These are phyloP conservation scores for Drosophila lacteicornis DNA, from an alignment of 1,140 invertebrate genomes.

Conservation along the genomic window DNA sequence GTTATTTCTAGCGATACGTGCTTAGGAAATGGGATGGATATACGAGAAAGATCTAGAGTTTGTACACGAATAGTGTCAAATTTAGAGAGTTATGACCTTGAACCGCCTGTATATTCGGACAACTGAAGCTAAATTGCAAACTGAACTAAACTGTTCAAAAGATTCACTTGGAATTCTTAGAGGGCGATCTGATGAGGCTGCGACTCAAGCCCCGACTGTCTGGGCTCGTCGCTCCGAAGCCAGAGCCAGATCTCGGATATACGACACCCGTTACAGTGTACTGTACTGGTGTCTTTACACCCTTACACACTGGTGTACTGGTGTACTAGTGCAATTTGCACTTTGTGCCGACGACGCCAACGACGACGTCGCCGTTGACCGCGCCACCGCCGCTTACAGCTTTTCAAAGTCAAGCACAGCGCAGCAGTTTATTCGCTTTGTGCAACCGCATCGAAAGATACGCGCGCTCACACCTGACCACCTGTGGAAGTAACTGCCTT, in stretches of 20 bases:
- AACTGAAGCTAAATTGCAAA: no score
- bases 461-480: constrained; percentile 24
- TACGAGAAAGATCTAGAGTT: no score
- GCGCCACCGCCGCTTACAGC: constrained; percentile 43
- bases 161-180: no score
- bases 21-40: not conserved
- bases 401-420: constrained; percentile 70
- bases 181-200: constrained; percentile 4
- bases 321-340: constrained; percentile 20
- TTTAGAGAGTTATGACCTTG: no score
- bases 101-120: no score
- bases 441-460: constrained; percentile 67
- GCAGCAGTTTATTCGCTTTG: constrained; percentile 62
- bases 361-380: constrained; percentile 13
- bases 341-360: constrained; percentile 37
- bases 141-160: no score
- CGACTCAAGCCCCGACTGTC: not conserved
- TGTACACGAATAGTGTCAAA: no score
- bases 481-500: constrained; percentile 8
- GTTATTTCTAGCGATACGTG: not conserved
- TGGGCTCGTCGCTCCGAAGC: not conserved
- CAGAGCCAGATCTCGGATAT: constrained; percentile 29
- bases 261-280: constrained; percentile 4
- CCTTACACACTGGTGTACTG: not conserved
- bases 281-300: not conserved